Evolutionary conservation across 2,113 vertebrate species (phyloP).

Genomic region (Sisor rabdophorus): DNA sequence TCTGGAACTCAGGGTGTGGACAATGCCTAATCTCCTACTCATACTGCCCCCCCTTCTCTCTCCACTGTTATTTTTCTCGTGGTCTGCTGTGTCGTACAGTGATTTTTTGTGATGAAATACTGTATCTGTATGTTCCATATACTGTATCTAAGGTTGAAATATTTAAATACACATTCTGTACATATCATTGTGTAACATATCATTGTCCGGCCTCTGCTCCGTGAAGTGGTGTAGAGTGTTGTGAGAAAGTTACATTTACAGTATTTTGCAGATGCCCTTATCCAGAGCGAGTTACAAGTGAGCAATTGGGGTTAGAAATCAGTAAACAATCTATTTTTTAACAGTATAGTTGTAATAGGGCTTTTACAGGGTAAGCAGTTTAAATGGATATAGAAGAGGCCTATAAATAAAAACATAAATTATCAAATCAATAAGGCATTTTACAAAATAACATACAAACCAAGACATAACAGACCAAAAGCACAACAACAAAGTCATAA

Average conservation of each 20-base stretch:
- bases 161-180: slow-evolving; percentile 84
- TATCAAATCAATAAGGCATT: not conserved
- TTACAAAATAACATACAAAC: too few species aligned
- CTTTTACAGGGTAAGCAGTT: not conserved
- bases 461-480: not conserved
- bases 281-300: too few species aligned
- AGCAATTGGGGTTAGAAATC: not conserved
- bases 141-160: slow-evolving; percentile 79
- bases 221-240: slow-evolving; percentile 43
- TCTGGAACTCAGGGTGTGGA: slow-evolving; percentile 57
- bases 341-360: not conserved
- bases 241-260: slow-evolving; percentile 21
- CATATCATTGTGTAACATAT: slow-evolving; percentile 76
- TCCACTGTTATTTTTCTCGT: slow-evolving; percentile 71
- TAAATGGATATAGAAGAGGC: not conserved
- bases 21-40: slow-evolving; percentile 48
- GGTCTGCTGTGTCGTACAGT: slow-evolving; percentile 79
- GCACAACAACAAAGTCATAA: not conserved
- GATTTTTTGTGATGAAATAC: slow-evolving; percentile 76
- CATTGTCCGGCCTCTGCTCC: slow-evolving; percentile 59
- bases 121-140: slow-evolving; percentile 83
- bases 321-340: not conserved
- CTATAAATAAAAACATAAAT: not conserved
- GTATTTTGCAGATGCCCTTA: too few species aligned
- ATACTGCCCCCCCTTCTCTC: slow-evolving; percentile 63